Conservation (phyloP, 2,113 vertebrate species). For the Nannobrachium achirus region DNA sequence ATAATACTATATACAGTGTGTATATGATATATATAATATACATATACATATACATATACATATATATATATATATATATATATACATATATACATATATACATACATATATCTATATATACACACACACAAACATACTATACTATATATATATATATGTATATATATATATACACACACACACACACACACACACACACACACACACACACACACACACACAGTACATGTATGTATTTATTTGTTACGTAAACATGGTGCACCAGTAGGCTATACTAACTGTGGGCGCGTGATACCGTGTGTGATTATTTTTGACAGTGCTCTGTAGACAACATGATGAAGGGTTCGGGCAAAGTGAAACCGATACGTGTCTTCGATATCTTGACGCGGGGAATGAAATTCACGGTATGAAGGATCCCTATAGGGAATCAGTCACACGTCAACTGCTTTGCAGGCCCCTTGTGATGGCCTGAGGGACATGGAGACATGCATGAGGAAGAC, state of each 20-base stretch:
- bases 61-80: no score
- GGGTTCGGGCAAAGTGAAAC: conserved; percentile 20
- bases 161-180: no score
- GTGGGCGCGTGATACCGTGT: not conserved
- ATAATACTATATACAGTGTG: no score
- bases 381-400: not conserved
- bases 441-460: conserved; percentile 30
- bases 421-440: conserved; percentile 32
- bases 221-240: not conserved
- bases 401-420: conserved; percentile 23
- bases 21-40: no score
- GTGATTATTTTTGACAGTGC: conserved; percentile 16
- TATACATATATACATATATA: no score
- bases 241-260: not conserved
- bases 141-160: no score
- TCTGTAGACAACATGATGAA: conserved; percentile 7
- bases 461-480: conserved; percentile 61
- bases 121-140: no score
- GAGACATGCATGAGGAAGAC: conserved; percentile 57
- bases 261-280: not conserved
- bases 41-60: no score
- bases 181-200: no score
- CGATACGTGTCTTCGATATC: conserved; percentile 4
- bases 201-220: no score
- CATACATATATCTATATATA: no score